Base-by-base conservation (phyloP, 2,888 invertebrate species). In the Antitype chi region DNA sequence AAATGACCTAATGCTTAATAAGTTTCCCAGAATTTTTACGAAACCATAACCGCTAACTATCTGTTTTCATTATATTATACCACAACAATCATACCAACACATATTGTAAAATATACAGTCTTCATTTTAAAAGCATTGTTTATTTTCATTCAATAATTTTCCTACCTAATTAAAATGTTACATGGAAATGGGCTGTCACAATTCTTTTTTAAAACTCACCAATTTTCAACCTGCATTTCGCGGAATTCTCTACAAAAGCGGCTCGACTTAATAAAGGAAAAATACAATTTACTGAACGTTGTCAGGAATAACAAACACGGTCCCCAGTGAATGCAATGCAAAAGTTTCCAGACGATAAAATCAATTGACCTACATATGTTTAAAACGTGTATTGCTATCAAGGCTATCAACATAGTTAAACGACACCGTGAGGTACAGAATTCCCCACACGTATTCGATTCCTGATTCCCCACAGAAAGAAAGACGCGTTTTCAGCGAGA, bases 401-500 rank as follows among this genome's bases (percentile, higher is more conserved):
- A 91, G 87, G 89, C 88, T 74, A 87, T 85, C 87, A 87, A 91
- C 91, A 91, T 90, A 93, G 90, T 89, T 90, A 89, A 92, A 92
- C 85, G 91, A 89, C 90, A 90, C 88, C 77, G 74, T 70, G 82
- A 89, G 89, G 86, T 90, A 92, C 89, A 88, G 91, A 90, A 96
- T 96, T 96, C 96, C 87, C 91, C 88, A 92, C 96, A 96, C 96
- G 96, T 96, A 92, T 93, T 91, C 93, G 90, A 93, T 94, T 94
- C 95, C 93, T 96, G 96, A 95, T 95, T 95, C 93, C 92, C 91
- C 92, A 90, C 90, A 86, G 92, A 92, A 94, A 94, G 94, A 94
- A 95, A 94, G 93, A 94, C 92, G 94, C 93, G 89, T 92, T 91
- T 91, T 89, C 89, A 90, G 91, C 92, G 92, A 93, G 93, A 94